Evolutionary conservation across 2,113 vertebrate species (phyloP).

Genomic region (Herpetotheres cachinnans): DNA sequence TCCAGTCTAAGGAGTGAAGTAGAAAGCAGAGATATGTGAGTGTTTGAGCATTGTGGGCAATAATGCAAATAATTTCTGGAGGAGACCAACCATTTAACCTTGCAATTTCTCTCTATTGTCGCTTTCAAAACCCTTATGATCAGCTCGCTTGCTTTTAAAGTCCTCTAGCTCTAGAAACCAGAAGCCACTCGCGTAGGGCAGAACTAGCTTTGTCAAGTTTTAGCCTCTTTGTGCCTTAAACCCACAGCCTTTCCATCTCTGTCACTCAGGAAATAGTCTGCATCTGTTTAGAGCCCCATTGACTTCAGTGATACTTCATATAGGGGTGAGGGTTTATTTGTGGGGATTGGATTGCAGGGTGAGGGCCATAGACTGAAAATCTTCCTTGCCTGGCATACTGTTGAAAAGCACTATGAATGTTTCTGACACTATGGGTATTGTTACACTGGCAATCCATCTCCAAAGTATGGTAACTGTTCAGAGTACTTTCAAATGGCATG

Average conservation of each 20-base stretch:
- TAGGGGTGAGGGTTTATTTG: background rate
- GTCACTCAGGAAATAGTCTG: background rate
- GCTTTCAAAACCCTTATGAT: background rate
- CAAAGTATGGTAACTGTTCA: background rate
- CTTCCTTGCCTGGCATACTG: background rate
- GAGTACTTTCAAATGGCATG: background rate
- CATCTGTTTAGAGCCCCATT: background rate
- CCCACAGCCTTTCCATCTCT: background rate
- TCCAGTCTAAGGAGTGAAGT: background rate
- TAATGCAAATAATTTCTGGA: background rate
- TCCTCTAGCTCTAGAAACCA: background rate
- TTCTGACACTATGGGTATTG: background rate
- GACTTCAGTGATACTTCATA: background rate
- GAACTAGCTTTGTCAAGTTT: background rate
- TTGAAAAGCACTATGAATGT: background rate
- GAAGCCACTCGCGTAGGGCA: background rate
- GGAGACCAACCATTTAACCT: background rate
- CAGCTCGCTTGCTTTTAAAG: background rate
- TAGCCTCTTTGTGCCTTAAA: background rate
- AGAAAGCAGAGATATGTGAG: background rate
- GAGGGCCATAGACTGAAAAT: background rate
- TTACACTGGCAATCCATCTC: background rate
- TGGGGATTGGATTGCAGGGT: background rate
- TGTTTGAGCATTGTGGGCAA: background rate
- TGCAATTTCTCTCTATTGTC: background rate